Conservation (phyloP, 2,888 invertebrate genomes). For the Andrena camellia region DNA sequence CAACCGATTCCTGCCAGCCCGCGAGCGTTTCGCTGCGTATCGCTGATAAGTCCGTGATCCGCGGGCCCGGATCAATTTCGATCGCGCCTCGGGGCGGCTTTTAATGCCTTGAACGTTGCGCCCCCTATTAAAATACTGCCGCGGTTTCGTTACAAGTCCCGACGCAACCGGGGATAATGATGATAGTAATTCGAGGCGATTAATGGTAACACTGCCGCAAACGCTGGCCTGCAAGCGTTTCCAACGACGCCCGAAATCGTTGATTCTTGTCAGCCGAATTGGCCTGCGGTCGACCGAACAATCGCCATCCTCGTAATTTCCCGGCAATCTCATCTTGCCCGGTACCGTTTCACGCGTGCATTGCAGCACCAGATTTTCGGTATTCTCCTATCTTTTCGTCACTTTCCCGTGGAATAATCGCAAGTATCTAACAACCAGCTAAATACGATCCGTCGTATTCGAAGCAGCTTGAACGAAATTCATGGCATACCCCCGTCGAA, state of each 20-base stretch:
- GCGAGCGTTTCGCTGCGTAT: constrained; percentile 4
- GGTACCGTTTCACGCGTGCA: background rate
- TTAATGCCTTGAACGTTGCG: background rate
- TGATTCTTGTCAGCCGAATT: constrained; percentile 60
- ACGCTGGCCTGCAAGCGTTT: background rate
- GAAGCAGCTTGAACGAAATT: background rate
- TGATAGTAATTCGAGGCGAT: constrained; percentile 58
- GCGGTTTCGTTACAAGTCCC: constrained; percentile 46
- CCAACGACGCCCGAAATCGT: constrained; percentile 30
- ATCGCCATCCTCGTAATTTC: constrained; percentile 54
- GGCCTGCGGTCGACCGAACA: constrained; percentile 60
- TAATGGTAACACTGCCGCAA: constrained; percentile 50
- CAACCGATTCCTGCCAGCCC: constrained; percentile 41
- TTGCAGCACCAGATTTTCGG: too few relatives aligned
- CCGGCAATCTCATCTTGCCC: constrained; percentile 49
- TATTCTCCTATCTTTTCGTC: too few relatives aligned
- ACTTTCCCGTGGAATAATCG: background rate
- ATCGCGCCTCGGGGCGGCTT: background rate
- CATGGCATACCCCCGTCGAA: background rate
- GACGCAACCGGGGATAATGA: constrained; percentile 35
- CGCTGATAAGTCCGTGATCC: constrained; percentile 8
- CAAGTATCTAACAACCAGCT: too few relatives aligned
- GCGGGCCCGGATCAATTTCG: constrained; percentile 1
- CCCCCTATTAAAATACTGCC: constrained; percentile 31
- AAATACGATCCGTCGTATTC: background rate